phyloP scores from a whole-genome alignment of 2,113 vertebrate species.

The Macquaria ambigua region DNA sequence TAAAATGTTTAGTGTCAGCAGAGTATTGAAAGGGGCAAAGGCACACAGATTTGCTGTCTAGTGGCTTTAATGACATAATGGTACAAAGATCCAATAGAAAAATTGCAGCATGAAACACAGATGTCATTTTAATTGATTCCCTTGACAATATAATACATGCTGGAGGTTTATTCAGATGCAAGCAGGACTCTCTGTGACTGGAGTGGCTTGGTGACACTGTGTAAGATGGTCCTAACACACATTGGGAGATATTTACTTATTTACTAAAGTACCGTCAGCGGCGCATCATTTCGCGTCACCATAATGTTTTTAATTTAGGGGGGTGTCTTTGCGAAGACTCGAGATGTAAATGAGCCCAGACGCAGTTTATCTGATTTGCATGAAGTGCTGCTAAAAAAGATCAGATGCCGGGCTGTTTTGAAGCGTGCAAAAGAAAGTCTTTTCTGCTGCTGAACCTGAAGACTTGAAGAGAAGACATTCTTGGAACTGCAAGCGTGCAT shows the following conservation, averaged over 20 bases:
- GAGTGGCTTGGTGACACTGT: conserved; percentile 6
- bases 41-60: conserved; percentile 44
- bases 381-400: neutral
- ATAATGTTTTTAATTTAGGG: neutral
- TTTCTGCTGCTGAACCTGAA: neutral
- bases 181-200: conserved; percentile 7
- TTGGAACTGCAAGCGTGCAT: neutral
- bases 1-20: conserved; percentile 56
- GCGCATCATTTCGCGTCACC: neutral
- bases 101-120: conserved; percentile 39
- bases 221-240: neutral
- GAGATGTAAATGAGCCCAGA: neutral
- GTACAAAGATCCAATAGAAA: conserved; percentile 50
- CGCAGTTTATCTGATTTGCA: neutral
- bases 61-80: conserved; percentile 60
- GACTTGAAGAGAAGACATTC: neutral
- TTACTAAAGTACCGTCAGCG: neutral
- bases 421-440: neutral
- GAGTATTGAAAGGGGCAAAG: conserved; percentile 43
- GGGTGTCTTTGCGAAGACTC: neutral
- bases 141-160: conserved; percentile 43
- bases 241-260: neutral
- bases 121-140: conserved; percentile 68
- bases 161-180: conserved; percentile 21
- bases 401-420: neutral